Conservation (phyloP, 2,797 vertebrate genomes). For the Paramormyrops hopkinsi region DNA sequence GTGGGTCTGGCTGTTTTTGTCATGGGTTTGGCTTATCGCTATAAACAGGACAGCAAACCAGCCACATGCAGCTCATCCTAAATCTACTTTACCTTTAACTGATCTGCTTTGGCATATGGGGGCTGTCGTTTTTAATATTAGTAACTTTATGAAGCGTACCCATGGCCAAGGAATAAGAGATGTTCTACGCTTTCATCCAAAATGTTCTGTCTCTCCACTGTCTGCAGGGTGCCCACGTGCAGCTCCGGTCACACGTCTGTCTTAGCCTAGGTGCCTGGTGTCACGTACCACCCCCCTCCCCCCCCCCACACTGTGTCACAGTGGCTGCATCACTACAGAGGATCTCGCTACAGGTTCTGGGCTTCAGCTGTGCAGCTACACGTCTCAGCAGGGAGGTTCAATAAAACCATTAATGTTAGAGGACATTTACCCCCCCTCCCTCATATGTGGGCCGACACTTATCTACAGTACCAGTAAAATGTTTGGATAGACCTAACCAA, state of each 20-base stretch:
- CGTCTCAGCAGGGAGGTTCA: background rate
- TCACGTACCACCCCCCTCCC: background rate
- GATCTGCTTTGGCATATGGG: background rate
- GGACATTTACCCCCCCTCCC: background rate
- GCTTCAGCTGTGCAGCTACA: background rate
- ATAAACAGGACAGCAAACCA: background rate
- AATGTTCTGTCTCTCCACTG: background rate
- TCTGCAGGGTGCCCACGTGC: background rate
- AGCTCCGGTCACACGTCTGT: background rate
- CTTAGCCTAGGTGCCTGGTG: background rate
- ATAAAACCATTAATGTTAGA: background rate
- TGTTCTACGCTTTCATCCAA: background rate
- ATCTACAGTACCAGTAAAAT: background rate
- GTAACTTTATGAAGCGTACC: background rate
- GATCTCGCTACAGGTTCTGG: background rate
- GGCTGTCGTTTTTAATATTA: background rate
- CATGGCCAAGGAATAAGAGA: background rate
- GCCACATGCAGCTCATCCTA: background rate
- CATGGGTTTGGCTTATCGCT: background rate
- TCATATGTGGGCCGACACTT: background rate
- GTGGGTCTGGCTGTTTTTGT: background rate
- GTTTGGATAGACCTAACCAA: background rate
- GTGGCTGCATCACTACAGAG: background rate
- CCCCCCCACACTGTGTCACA: background rate
- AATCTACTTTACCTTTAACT: background rate